Evolutionary conservation across 1,140 invertebrate genomes (phyloP).

Genomic region (Cydia strobilella): DNA sequence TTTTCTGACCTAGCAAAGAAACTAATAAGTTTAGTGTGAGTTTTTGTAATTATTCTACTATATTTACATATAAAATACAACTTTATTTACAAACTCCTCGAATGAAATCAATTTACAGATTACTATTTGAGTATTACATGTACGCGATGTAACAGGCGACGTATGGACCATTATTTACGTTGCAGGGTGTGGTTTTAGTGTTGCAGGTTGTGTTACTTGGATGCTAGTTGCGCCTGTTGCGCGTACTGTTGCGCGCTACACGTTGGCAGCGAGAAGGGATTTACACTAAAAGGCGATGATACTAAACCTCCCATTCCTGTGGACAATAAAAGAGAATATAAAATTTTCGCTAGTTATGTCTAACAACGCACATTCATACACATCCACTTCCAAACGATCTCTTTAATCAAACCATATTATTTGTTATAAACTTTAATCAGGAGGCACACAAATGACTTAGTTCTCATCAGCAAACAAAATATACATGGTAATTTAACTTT

Average conservation of each 20-base stretch:
- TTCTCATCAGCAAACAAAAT: slow-evolving; percentile 26
- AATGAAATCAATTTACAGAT: not conserved
- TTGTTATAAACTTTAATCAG: not conserved
- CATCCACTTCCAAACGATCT: not conserved
- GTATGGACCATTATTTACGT: not conserved
- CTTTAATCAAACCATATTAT: not conserved
- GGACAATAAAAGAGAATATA: slow-evolving; percentile 56
- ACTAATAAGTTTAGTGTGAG: slow-evolving; percentile 52
- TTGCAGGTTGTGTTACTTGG: slow-evolving; percentile 84
- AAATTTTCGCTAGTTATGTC: slow-evolving; percentile 1
- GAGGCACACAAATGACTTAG: not conserved
- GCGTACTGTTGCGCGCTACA: slow-evolving; percentile 93
- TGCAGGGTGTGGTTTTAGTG: slow-evolving; percentile 5
- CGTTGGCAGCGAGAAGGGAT: slow-evolving; percentile 93
- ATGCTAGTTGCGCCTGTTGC: slow-evolving; percentile 89
- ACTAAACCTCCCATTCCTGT: slow-evolving; percentile 89
- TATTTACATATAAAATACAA: slow-evolving; percentile 70
- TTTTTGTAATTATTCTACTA: slow-evolving; percentile 54
- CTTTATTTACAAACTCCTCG: slow-evolving; percentile 52
- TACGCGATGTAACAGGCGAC: not conserved
- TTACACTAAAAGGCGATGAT: slow-evolving; percentile 91
- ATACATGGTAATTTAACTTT: not conserved
- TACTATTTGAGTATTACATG: not conserved
- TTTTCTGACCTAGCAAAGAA: slow-evolving; percentile 61
- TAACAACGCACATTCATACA: not conserved